Evolutionary conservation across 2,888 invertebrate genomes (phyloP), one percentile per base, ranked within the genome.

Genomic region (Cancer borealis): DNA sequence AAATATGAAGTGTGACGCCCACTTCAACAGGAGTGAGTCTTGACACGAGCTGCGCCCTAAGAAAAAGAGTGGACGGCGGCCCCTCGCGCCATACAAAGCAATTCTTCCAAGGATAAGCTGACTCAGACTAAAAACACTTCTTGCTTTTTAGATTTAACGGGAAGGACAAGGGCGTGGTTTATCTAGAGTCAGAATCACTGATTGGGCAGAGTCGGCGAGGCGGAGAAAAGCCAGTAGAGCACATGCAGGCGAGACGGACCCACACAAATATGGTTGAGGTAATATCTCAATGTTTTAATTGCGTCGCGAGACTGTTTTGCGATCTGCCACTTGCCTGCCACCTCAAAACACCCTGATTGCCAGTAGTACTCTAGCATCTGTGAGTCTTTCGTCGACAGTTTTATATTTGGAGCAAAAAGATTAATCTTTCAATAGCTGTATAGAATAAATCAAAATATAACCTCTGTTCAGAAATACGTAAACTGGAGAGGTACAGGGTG

Each of bases 101-200:
- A 3, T 60, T 21, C 60, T 21, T 60, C 60, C 60, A 60, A 60
- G 60, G 60, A 60, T 60, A 60, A 21, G 60, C 60, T 60, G 60
- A 60, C 60, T 60, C 60, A 60, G 21, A 60, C 60, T 17, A 60
- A 3, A 21, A 60, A 60, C 60, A 60, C 60, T 21, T 79, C 26
- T 26, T 79, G 26, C 26, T 79, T 79, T 79, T 79, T 79, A 79
- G 26, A 26, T 26, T 79, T 26, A 79, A 26, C 73, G 73, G 26
- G 73, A 79, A 79, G 73, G 73, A 79, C 73, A 79, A 6, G 73
- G 73, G 26, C 73, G 73, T 26, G 73, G 73, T 79, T n/a, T 79
- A n/a, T 8, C n/a, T 21, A 60, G 73, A 30, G 73, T 26, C 73
- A 79, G 26, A 26, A 79, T n/a, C 26, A 79, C 26, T 10, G 73